Evolutionary conservation across 2,797 vertebrate genomes (phyloP).

Genomic region (Neosilurus mollespiculum): DNA sequence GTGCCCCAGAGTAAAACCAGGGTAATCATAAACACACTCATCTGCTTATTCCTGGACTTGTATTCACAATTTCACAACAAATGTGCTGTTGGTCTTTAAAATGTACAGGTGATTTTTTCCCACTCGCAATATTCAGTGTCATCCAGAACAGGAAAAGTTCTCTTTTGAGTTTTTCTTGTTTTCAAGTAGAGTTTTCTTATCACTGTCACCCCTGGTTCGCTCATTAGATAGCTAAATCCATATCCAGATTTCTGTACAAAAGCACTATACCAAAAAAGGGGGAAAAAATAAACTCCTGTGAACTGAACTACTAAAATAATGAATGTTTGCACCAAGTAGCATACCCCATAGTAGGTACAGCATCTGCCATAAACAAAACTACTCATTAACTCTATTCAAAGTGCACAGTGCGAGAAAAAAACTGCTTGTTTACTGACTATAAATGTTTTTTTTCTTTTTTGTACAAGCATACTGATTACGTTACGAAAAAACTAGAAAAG

Average conservation of each 20-base stretch:
- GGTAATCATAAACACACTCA: not conserved
- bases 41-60: not conserved
- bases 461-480: not conserved
- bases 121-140: too few species aligned
- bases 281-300: not conserved
- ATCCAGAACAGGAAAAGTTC: not conserved
- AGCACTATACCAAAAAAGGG: not conserved
- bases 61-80: not conserved
- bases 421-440: not conserved
- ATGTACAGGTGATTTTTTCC: not conserved
- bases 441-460: not conserved
- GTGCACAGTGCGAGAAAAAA: not conserved
- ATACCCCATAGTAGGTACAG: not conserved
- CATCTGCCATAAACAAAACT: slow-evolving; percentile 21
- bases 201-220: too few species aligned
- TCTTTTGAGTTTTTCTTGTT: not conserved
- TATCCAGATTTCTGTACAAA: not conserved
- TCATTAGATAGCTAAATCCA: not conserved
- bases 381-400: slow-evolving; percentile 20
- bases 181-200: not conserved
- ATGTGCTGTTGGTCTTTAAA: not conserved
- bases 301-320: not conserved
- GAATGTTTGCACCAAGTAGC: not conserved
- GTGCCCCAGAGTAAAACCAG: too few species aligned
- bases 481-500: not conserved